A percentile compares a stretch with the other conserved stretches of the same genome.
phyloP scores from a whole-genome alignment of 2,797 vertebrate genomes.

The Limnodromus scolopaceus region DNA sequence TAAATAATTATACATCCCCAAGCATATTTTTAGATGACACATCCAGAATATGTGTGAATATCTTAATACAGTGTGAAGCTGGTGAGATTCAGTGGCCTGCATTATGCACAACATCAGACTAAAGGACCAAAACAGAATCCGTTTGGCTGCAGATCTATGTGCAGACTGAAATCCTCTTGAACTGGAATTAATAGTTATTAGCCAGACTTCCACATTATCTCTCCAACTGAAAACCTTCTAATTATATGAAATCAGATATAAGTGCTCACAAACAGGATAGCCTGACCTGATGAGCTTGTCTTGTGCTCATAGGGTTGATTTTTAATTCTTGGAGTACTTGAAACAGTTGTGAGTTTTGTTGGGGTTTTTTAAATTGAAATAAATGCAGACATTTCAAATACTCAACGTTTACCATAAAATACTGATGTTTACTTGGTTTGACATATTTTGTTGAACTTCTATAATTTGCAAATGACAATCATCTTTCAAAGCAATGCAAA shows the following conservation, averaged over 20 bases:
- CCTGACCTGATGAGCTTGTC: background rate
- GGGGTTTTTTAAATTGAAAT: background rate
- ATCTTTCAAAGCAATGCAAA: background rate
- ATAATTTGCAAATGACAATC: background rate
- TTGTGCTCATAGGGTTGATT: background rate
- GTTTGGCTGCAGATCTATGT: background rate
- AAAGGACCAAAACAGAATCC: background rate
- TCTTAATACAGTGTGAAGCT: background rate
- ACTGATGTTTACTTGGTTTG: background rate
- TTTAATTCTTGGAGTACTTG: background rate
- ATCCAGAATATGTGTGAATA: background rate
- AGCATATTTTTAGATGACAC: background rate
- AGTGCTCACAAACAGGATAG: background rate
- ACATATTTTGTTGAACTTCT: background rate
- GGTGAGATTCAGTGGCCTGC: background rate
- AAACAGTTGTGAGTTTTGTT: background rate
- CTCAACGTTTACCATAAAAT: background rate
- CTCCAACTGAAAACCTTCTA: background rate
- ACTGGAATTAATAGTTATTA: conserved; percentile 2
- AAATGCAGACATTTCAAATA: background rate
- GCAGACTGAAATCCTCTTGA: background rate
- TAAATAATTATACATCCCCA: background rate
- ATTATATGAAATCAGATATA: background rate
- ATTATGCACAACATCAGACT: background rate
- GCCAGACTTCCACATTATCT: background rate